Conservation (phyloP, 2,888 invertebrate genomes). For the Cerceris rybyensis region DNA sequence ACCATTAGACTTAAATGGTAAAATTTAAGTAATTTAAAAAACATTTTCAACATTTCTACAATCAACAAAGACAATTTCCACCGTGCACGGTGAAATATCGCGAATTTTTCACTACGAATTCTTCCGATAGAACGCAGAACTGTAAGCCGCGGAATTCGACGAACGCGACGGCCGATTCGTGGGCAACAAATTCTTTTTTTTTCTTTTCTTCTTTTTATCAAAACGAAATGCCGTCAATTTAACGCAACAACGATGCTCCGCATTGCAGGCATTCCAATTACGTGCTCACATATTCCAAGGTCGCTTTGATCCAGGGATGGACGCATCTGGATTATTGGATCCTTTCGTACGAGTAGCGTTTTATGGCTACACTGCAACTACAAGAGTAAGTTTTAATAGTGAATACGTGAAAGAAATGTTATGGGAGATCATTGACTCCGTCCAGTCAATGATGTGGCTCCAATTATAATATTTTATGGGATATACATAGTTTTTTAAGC, state of each 20-base stretch:
- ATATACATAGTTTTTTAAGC: too few relatives aligned
- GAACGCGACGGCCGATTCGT: background rate
- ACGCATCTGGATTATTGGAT: conserved; percentile 83
- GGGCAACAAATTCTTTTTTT: background rate
- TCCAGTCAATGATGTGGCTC: too few relatives aligned
- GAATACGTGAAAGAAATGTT: background rate
- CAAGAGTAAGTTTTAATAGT: conserved; percentile 76
- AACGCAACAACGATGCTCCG: conserved; percentile 29
- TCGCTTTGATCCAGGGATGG: conserved; percentile 84
- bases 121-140: background rate
- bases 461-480: too few relatives aligned
- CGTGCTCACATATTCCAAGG: conserved; percentile 88
- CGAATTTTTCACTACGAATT: too few relatives aligned
- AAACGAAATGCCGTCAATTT: conserved; percentile 9
- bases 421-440: too few relatives aligned
- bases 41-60: too few relatives aligned
- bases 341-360: conserved; percentile 82
- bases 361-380: conserved; percentile 78
- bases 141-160: background rate
- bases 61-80: too few relatives aligned
- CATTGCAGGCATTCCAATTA: conserved; percentile 84
- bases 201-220: too few relatives aligned
- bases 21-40: too few relatives aligned
- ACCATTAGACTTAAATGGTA: too few relatives aligned
- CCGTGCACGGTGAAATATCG: too few relatives aligned